A percentile compares a stretch with the other conserved stretches of the same genome.
Evolutionary conservation across 2,888 invertebrate species (phyloP).

Genomic region (Tridacna crocea): DNA sequence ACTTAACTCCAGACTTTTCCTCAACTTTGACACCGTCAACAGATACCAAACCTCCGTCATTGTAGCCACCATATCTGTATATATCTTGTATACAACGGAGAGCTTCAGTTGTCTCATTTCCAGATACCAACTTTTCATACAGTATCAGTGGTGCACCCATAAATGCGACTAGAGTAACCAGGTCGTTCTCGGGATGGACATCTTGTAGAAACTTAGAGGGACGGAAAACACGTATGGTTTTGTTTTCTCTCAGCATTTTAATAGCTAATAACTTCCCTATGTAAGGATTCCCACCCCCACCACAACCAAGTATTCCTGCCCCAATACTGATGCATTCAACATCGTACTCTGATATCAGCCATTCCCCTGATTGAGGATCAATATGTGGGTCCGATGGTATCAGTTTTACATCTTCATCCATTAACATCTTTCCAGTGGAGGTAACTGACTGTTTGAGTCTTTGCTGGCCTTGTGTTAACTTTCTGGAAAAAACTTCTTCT

Average conservation of each 20-base stretch:
- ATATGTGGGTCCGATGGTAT: conserved; percentile 54
- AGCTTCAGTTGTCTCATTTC: conserved; percentile 66
- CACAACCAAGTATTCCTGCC: conserved; percentile 81
- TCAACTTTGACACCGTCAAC: conserved; percentile 61
- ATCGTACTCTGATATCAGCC: conserved; percentile 78
- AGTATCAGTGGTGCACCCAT: conserved; percentile 78
- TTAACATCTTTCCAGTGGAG: conserved; percentile 49
- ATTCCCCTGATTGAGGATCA: conserved; percentile 71
- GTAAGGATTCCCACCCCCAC: conserved; percentile 81
- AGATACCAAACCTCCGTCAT: conserved; percentile 60
- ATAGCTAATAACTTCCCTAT: conserved; percentile 71
- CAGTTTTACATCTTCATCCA: conserved; percentile 16
- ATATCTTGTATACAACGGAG: conserved; percentile 67
- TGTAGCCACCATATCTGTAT: conserved; percentile 60
- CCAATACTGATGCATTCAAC: conserved; percentile 81
- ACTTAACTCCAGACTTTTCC: conserved; percentile 60
- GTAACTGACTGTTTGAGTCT: conserved; percentile 57
- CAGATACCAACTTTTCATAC: conserved; percentile 73
- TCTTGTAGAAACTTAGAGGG: conserved; percentile 68
- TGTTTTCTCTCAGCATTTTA: conserved; percentile 67
- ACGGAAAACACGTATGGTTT: conserved; percentile 73
- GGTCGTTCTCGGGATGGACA: conserved; percentile 60
- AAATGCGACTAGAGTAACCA: conserved; percentile 67
- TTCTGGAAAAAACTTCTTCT: conserved; percentile 3
- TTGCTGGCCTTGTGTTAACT: conserved; percentile 6